Base-by-base conservation (phyloP, 2,797 vertebrate species). In the Sebastes steindachneri region DNA sequence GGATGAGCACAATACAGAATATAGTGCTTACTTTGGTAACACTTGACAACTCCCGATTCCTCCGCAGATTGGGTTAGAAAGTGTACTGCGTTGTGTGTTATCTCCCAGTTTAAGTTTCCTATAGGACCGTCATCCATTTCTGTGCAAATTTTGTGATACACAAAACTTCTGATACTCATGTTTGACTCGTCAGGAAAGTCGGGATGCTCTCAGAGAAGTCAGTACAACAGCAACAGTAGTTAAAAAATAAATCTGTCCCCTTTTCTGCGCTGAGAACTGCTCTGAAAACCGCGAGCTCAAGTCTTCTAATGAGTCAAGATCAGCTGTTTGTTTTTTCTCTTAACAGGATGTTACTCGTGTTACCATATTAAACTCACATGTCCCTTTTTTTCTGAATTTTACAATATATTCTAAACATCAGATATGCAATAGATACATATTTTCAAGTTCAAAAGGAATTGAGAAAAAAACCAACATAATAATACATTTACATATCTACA, bases 371-470 rank as follows among this genome's bases (percentile, higher is more conserved):
- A 87, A 86, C 23, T 17, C 48, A 33, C 78, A 83, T 63, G 75
- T 94, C 93, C 95, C 93, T 83, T 94, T 94, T 77, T 77, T 94
- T 80, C 71, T 77, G 57, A 90, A 79, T 85, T 86, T 76, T 92
- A 92, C 88, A 93, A 89, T 86, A 93, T 82, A 91, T 88, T 90
- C 88, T 92, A 90, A 87, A 91, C 77, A 86, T 87, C 70, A 86
- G 88, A 93, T 84, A 88, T 89, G 90, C 77, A 90, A 86, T 82
- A 89, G 88, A 92, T 91, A 92, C 89, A 95, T 92, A 94, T 93
- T 92, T 97, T 97, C 94, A 96, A 95, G 92, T 94, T 93, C 88
- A 94, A 94, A 95, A 90, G 88, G 88, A 96, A 92, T 94, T 93
- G 95, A 77, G 95, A 93, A 94, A 63, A 57, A 55, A 37, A 14